Conservation (phyloP, 1,140 invertebrate genomes). For the Apis laboriosa region DNA sequence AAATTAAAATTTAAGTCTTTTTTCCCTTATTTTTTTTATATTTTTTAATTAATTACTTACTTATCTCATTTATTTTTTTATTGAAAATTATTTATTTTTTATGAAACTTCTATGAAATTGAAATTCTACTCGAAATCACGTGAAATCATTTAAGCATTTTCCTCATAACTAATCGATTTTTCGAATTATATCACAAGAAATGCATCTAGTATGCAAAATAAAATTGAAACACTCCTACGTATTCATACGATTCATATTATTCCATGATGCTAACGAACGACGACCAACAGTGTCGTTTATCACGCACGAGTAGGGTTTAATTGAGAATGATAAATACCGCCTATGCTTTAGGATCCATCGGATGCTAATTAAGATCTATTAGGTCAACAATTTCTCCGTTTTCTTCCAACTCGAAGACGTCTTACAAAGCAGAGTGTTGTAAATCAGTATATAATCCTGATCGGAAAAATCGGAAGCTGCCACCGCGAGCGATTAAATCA, state of each 20-base stretch:
- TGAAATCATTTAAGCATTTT: too few relatives aligned
- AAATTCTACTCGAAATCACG: too few relatives aligned
- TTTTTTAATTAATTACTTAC: too few relatives aligned
- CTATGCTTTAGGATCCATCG: slow-evolving; percentile 41
- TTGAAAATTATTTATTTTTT: too few relatives aligned
- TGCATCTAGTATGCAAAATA: too few relatives aligned
- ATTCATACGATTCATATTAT: background rate
- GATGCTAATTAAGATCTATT: slow-evolving; percentile 63
- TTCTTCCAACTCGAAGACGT: slow-evolving; percentile 9
- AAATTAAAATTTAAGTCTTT: too few relatives aligned
- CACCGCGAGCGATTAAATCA: slow-evolving; percentile 29
- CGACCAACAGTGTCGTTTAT: slow-evolving; percentile 37
- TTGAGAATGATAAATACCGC: slow-evolving; percentile 58
- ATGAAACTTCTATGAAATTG: too few relatives aligned
- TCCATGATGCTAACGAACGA: slow-evolving; percentile 37
- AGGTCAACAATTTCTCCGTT: slow-evolving; percentile 26
- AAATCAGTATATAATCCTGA: background rate
- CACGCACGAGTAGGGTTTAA: slow-evolving; percentile 50
- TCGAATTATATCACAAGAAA: too few relatives aligned
- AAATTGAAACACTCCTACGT: background rate
- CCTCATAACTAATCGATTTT: too few relatives aligned
- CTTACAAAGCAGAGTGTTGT: too few relatives aligned
- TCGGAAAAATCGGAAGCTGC: background rate
- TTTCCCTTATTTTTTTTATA: too few relatives aligned
- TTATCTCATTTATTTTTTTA: too few relatives aligned